A percentile compares a stretch with the other conserved stretches of the same genome.
Conservation (phyloP, 2,113 vertebrate species). For the Muntiacus reevesi region DNA sequence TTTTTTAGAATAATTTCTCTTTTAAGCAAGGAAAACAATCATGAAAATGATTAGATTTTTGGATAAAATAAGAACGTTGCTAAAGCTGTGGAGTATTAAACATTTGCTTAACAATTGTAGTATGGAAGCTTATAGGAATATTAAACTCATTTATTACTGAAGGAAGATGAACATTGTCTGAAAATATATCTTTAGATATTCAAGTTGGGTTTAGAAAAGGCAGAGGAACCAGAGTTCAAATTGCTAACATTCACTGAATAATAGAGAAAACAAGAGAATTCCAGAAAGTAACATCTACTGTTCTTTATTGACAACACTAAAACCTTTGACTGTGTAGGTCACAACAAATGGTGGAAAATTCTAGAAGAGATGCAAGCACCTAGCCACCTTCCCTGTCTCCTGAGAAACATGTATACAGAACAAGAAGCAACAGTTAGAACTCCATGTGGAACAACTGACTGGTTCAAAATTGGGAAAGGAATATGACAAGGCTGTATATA, state of each 20-base stretch:
- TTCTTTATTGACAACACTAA: neutral
- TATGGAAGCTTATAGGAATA: neutral
- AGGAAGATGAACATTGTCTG: neutral
- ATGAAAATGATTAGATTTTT: neutral
- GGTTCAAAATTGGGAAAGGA: neutral
- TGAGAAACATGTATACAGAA: neutral
- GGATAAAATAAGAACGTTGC: neutral
- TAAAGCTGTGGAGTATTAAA: neutral
- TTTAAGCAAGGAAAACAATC: conserved; percentile 17
- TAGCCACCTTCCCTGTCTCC: neutral
- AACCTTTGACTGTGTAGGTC: neutral
- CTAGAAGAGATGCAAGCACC: neutral
- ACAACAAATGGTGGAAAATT: neutral
- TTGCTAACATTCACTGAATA: neutral
- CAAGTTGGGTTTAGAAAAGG: neutral
- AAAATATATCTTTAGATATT: neutral
- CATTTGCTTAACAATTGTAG: neutral
- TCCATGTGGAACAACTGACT: neutral
- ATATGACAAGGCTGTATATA: neutral
- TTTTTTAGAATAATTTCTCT: neutral
- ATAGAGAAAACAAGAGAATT: neutral
- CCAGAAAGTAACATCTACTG: neutral
- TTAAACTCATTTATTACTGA: neutral
- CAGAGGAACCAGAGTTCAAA: neutral
- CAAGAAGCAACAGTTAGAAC: neutral